Conservation (phyloP, 2,113 vertebrate species). For the Melanerpes formicivorus region DNA sequence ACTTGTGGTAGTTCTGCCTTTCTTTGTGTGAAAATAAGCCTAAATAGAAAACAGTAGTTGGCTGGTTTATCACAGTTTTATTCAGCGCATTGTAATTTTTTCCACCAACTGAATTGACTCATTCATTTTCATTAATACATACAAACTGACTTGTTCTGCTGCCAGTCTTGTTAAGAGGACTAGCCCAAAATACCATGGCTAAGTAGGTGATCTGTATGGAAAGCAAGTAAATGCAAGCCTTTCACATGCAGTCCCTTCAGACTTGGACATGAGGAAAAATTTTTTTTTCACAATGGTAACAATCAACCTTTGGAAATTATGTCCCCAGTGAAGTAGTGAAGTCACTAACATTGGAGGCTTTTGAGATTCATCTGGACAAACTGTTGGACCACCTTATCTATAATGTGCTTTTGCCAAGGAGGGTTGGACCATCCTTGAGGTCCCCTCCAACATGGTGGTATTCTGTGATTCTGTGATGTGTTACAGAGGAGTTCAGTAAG, state of each 20-base stretch:
- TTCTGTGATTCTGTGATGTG: neutral
- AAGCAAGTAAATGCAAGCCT: neutral
- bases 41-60: conserved; percentile 43
- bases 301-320: neutral
- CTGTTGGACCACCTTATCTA: neutral
- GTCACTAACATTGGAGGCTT: neutral
- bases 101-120: conserved; percentile 50
- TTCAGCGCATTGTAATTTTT: conserved; percentile 52
- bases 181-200: neutral
- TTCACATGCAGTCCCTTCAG: accelerated
- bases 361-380: neutral
- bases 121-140: conserved; percentile 41
- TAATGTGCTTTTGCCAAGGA: neutral
- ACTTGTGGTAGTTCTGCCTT: conserved; percentile 6
- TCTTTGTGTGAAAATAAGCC: conserved; percentile 23
- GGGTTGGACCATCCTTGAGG: neutral
- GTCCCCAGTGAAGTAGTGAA: neutral
- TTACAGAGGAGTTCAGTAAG: neutral
- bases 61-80: conserved; percentile 33
- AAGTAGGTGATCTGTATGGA: neutral
- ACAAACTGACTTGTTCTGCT: conserved; percentile 24
- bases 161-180: neutral
- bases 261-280: neutral
- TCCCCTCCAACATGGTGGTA: neutral
- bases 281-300: neutral